Conservation (phyloP, 2,113 vertebrate species). For the Eublepharis macularius region DNA sequence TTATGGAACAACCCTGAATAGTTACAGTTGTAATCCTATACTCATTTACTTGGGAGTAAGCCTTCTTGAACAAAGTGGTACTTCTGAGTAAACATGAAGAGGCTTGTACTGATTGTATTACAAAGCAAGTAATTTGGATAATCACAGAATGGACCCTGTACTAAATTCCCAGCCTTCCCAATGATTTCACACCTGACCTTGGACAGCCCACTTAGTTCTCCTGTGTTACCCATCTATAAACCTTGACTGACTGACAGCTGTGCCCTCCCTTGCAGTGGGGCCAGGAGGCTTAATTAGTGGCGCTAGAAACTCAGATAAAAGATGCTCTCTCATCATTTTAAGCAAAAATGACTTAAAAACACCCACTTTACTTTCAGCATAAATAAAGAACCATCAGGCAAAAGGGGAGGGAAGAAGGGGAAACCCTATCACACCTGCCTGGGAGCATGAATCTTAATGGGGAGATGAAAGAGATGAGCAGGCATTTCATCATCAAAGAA, state of each 20-base stretch:
- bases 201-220: background rate
- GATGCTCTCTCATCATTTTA: background rate
- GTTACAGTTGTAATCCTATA: background rate
- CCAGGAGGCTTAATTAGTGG: conserved; percentile 11
- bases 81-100: too few relatives aligned
- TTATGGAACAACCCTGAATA: background rate
- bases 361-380: background rate
- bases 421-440: background rate
- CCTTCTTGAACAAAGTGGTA: too few relatives aligned
- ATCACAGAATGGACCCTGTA: background rate
- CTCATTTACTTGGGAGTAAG: too few relatives aligned
- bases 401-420: too few relatives aligned
- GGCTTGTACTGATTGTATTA: background rate
- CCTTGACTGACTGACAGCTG: background rate
- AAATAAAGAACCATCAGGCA: conserved; percentile 5
- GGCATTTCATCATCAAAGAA: conserved; percentile 23
- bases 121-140: background rate
- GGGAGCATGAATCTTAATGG: conserved; percentile 11
- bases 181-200: background rate
- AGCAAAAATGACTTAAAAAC: background rate
- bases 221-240: conserved; percentile 1
- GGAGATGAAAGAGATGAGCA: background rate
- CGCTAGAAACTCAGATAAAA: conserved; percentile 11
- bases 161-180: background rate
- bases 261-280: background rate